These are phyloP conservation scores for Grallaria varia DNA, from an alignment of 2,113 vertebrate genomes.

Conservation along the genomic window DNA sequence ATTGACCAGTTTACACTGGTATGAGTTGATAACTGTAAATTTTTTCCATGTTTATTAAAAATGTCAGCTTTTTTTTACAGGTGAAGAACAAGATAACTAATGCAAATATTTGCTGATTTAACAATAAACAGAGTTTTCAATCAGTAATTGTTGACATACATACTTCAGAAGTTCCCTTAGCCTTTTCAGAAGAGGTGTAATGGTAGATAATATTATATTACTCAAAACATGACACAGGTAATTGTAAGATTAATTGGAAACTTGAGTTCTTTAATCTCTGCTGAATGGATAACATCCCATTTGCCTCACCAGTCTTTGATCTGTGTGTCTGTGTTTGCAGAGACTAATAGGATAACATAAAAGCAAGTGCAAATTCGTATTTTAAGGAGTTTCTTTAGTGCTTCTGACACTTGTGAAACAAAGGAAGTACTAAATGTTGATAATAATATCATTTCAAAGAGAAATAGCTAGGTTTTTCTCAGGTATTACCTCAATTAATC, in stretches of 20 bases:
- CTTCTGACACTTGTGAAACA: not conserved
- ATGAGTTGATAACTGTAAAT: not conserved
- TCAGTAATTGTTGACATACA: not conserved
- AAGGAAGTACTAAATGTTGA: not conserved
- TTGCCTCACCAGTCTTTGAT: not conserved
- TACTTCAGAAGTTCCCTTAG: not conserved
- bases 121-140: not conserved
- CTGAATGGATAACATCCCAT: not conserved
- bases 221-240: not conserved
- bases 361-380: not conserved
- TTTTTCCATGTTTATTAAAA: not conserved
- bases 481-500: not conserved
- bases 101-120: not conserved
- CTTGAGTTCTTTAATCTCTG: not conserved
- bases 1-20: not conserved
- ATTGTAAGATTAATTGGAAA: conserved; percentile 20
- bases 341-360: not conserved
- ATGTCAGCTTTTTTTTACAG: not conserved
- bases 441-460: not conserved
- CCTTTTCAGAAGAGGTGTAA: not conserved
- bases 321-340: not conserved
- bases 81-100: not conserved
- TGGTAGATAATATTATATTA: not conserved
- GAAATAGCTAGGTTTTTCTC: not conserved
- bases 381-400: not conserved